phyloP scores from a whole-genome alignment of 1,140 invertebrate species.

The Artemia franciscana region DNA sequence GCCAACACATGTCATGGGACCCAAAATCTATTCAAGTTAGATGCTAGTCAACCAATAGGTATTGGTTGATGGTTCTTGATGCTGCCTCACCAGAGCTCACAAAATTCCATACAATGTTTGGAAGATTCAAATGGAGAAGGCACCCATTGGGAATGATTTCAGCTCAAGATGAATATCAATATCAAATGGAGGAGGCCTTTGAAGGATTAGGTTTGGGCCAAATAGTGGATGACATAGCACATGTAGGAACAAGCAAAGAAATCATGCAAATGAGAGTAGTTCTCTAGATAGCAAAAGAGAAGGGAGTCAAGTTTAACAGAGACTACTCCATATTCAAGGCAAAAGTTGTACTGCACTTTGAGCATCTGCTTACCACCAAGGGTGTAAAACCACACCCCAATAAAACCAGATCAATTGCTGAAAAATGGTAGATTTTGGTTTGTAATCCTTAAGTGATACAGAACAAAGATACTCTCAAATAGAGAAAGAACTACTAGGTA shows the following conservation, averaged over 20 bases:
- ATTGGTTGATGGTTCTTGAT: no score
- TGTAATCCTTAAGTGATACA: constrained; percentile 11
- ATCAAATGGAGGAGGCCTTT: not conserved
- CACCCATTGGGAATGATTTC: not conserved
- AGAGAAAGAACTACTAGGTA: constrained; percentile 15
- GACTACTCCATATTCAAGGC: constrained; percentile 15
- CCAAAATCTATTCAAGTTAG: not conserved
- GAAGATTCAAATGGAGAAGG: no score
- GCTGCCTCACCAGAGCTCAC: no score
- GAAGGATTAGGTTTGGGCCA: not conserved
- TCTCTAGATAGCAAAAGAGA: not conserved
- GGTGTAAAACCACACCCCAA: constrained; percentile 18
- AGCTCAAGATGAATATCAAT: not conserved
- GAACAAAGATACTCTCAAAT: constrained; percentile 16
- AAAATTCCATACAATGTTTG: no score
- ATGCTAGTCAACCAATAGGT: no score
- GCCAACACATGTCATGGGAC: not conserved
- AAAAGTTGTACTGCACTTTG: constrained; percentile 18
- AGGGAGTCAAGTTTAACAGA: constrained; percentile 14
- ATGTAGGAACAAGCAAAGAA: not conserved
- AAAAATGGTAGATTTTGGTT: constrained; percentile 17
- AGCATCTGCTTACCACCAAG: constrained; percentile 16
- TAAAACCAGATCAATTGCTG: constrained; percentile 17
- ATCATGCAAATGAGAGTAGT: not conserved
- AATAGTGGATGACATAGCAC: not conserved